Evolutionary conservation across 2,113 vertebrate species (phyloP), one percentile per base, ranked within the genome.

Genomic region (Dicentrarchus labrax): DNA sequence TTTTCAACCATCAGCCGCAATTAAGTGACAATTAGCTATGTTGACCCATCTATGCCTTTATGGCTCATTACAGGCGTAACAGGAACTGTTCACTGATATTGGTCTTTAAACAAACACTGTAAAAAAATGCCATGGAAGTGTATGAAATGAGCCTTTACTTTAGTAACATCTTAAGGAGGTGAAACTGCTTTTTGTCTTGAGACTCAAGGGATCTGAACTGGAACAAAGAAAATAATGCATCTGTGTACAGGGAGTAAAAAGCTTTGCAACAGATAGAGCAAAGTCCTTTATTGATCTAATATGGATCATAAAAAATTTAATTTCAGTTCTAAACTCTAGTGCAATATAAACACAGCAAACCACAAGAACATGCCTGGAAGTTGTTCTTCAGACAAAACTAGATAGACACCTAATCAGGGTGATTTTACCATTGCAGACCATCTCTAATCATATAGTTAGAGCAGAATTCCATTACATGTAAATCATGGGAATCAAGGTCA

Each of bases 201-300:
- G 47, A 68, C 47, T 56, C 54, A 15, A 41, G 61, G 80, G 59
- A 70, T 48, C n/a, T 48, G 64, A 74, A 61, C 54, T 57, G 65
- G 41, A 67, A 62, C 16, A 62, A 21, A 56, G 70, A 43, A 68
- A 67, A 76, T 30, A 69, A 54, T 16, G 67, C 8, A 4, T 60
- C n/a, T 50, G 56, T 76, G 76, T 67, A 45, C 76, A 60, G 71
- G 62, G 41, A 61, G 50, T 74, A 65, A 83, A 84, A 38, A 12
- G 57, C 70, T 81, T 78, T 8, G 41, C n/a, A 78, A 56, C 56
- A 84, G 60, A 78, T 70, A 47, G 13, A 72, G 78, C 75, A 68
- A 53, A 77, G 68, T 11, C 24, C 51, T 80, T 65, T 81, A 86
- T 88, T 82, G 74, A 86, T 90, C 84, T 76, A 38, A 71, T 47